Percentiles rank a stretch among this genome's conserved stretches.
These are phyloP conservation scores for Halictus ligatus DNA, from an alignment of 2,888 invertebrate species.

Conservation along the genomic window DNA sequence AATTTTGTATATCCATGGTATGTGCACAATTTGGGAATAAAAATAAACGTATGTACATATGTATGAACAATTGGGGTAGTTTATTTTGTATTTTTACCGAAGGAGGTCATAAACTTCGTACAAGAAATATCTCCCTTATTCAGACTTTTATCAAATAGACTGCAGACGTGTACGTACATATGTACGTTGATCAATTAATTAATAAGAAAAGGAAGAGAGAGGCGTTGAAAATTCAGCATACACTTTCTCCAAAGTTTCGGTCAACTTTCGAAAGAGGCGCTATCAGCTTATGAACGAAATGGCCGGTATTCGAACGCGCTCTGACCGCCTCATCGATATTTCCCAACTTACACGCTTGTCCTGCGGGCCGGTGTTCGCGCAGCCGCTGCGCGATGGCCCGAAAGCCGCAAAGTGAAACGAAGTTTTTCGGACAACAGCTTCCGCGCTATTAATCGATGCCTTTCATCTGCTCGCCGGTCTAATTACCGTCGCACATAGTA, in stretches of 20 bases:
- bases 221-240: background rate
- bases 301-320: background rate
- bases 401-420: conserved; percentile 10
- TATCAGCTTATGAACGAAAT: background rate
- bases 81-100: background rate
- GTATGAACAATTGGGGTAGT: background rate
- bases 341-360: background rate
- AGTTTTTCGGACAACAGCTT: conserved; percentile 35
- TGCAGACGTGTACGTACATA: too few species aligned
- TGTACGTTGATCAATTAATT: background rate
- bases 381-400: too few species aligned
- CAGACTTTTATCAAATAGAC: too few species aligned
- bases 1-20: too few species aligned
- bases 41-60: too few species aligned
- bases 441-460: conserved; percentile 45
- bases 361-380: background rate
- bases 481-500: conserved; percentile 54
- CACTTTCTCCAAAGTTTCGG: background rate
- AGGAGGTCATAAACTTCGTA: background rate
- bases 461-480: conserved; percentile 38
- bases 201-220: background rate
- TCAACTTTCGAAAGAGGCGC: background rate
- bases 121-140: background rate
- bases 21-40: too few species aligned
- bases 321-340: background rate